Evolutionary conservation across 2,113 vertebrate genomes (phyloP), one percentile per base, ranked within the genome.

Genomic region (Bufo bufo): DNA sequence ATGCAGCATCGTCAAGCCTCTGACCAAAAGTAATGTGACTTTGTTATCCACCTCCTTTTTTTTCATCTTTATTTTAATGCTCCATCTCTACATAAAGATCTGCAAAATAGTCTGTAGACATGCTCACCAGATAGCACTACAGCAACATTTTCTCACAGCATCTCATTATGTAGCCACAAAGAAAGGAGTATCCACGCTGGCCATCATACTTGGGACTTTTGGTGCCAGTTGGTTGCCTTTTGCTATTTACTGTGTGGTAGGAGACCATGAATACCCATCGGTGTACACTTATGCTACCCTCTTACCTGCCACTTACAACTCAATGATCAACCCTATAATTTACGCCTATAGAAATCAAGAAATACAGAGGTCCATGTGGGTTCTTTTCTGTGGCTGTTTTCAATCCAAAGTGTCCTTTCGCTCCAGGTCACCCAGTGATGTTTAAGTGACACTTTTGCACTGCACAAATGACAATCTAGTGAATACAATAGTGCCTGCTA

Each of bases 281-380:
- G 96, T 99, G 82, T 99, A 99, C 92, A 99, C 98, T 0, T 99
- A 99, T 0, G 97, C 97, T 89, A 99, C 98, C 0, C 95, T 99
- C 66, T 94, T 99, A 77, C 98, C 98, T 0, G 98, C 98, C 13
- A 99, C 98, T 75, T 99, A 99, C 93, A 99, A 99, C 94, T 99
- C 98, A 88, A 99, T 99, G 97, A 98, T 99, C 94, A 99, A 99
- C 89, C 98, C 98, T 82, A 97, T 99, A 92, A 99, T 99, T 91
- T 99, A 99, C n/a, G 98, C 98, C 92, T 99, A 97, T 93, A 96
- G 98, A 84, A 99, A 99, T 90, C 92, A 97, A 81, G 98, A 99
- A 91, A 99, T 99, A 86, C 98, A 99, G 93, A 96, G 97, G 88
- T 97, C 97, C 90, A 94, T 99, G 89, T 98, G 96, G 93, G 95